These are phyloP conservation scores for Aphis craccivora DNA, from an alignment of 1,140 invertebrate genomes.

Conservation along the genomic window DNA sequence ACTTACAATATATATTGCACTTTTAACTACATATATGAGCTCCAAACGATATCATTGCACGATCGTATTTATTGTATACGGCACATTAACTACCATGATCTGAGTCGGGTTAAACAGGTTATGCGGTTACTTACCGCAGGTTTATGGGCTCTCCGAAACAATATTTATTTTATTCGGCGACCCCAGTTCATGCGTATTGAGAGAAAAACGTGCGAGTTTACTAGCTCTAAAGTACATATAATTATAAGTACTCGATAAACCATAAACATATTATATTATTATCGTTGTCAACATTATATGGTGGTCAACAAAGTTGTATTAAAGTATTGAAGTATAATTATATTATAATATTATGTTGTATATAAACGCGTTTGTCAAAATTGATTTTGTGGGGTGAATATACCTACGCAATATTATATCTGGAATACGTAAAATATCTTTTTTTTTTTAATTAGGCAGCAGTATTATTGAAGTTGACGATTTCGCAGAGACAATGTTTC, in stretches of 20 bases:
- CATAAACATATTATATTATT: background rate
- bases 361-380: background rate
- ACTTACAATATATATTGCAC: background rate
- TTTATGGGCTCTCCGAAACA: background rate
- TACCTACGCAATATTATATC: too few species aligned
- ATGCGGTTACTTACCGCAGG: background rate
- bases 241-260: background rate
- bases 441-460: background rate
- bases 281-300: background rate
- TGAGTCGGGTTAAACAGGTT: slow-evolving; percentile 32
- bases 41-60: background rate
- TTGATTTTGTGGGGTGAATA: background rate
- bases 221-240: background rate
- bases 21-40: background rate
- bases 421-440: background rate
- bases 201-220: slow-evolving; percentile 5
- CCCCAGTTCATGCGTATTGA: background rate
- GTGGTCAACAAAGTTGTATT: background rate
- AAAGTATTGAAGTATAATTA: background rate
- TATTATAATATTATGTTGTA: background rate
- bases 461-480: background rate
- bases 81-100: background rate
- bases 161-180: slow-evolving; percentile 27
- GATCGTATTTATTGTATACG: background rate
- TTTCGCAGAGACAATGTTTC: background rate